Percentiles rank a stretch among this genome's conserved stretches.
Conservation (phyloP, 2,888 invertebrate genomes). For the Tachina lurida region DNA sequence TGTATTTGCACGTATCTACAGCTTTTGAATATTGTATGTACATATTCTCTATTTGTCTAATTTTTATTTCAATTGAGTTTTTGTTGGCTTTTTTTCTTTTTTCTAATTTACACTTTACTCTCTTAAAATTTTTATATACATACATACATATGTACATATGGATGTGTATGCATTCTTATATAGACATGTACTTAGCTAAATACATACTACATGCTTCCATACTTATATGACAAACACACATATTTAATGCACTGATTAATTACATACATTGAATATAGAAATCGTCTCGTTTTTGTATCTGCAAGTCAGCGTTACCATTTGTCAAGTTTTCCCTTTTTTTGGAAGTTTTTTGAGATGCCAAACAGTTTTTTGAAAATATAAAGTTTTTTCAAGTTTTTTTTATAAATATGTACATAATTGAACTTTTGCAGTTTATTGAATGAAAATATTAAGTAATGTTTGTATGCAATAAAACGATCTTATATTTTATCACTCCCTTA, state of each 20-base stretch:
- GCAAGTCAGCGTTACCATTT: too few species aligned
- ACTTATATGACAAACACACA: constrained; percentile 59
- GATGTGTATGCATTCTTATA: background rate
- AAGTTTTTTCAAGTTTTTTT: too few species aligned
- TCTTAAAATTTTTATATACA: constrained; percentile 51
- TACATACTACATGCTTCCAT: too few species aligned
- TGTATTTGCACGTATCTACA: background rate
- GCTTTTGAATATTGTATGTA: constrained; percentile 40
- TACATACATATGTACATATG: background rate
- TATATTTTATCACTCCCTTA: too few species aligned
- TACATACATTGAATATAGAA: constrained; percentile 65
- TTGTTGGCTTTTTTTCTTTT: constrained; percentile 58
- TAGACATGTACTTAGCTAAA: background rate
- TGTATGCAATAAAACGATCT: too few species aligned
- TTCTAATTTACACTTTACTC: constrained; percentile 70
- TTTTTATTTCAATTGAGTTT: constrained; percentile 69
- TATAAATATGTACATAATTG: too few species aligned
- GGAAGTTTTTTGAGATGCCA: too few species aligned
- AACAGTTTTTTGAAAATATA: too few species aligned
- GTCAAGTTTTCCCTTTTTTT: too few species aligned
- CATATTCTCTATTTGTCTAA: constrained; percentile 66
- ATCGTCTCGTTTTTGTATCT: constrained; percentile 36
- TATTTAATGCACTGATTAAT: constrained; percentile 70
- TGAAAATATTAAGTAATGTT: too few species aligned
- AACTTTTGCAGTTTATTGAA: too few species aligned